These are phyloP conservation scores for Toxonevra muliebris DNA, from an alignment of 2,888 invertebrate species.

Conservation along the genomic window DNA sequence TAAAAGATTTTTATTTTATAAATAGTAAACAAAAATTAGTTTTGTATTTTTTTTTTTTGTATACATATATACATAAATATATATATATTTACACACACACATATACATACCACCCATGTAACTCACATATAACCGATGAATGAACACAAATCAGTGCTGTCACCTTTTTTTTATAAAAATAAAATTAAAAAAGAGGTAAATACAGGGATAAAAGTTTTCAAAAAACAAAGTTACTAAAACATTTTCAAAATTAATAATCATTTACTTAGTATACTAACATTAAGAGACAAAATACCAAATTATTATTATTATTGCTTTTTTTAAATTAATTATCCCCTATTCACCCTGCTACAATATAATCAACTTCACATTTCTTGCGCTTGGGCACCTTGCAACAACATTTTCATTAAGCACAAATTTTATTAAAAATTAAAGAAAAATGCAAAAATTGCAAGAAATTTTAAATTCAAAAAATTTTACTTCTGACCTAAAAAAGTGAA, in stretches of 20 bases:
- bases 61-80: neutral
- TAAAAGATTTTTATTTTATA: too few species aligned
- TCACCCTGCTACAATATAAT: too few species aligned
- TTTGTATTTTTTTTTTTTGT: neutral
- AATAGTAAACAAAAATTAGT: too few species aligned
- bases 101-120: neutral
- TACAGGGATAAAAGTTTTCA: neutral
- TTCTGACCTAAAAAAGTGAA: too few species aligned
- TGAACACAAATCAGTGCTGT: slow-evolving; percentile 38
- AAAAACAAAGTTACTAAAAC: neutral
- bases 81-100: slow-evolving; percentile 2
- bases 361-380: too few species aligned
- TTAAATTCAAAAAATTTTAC: too few species aligned
- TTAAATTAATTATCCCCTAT: neutral
- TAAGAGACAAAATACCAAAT: neutral
- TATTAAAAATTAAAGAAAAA: too few species aligned
- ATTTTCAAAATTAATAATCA: too few species aligned
- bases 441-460: too few species aligned
- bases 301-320: slow-evolving; percentile 13
- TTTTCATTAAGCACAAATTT: too few species aligned
- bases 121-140: too few species aligned
- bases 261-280: neutral
- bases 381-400: too few species aligned
- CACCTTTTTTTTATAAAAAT: slow-evolving; percentile 40
- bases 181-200: neutral